These are phyloP conservation scores for Polyommatus icarus DNA, from an alignment of 2,888 invertebrate genomes.

Conservation along the genomic window DNA sequence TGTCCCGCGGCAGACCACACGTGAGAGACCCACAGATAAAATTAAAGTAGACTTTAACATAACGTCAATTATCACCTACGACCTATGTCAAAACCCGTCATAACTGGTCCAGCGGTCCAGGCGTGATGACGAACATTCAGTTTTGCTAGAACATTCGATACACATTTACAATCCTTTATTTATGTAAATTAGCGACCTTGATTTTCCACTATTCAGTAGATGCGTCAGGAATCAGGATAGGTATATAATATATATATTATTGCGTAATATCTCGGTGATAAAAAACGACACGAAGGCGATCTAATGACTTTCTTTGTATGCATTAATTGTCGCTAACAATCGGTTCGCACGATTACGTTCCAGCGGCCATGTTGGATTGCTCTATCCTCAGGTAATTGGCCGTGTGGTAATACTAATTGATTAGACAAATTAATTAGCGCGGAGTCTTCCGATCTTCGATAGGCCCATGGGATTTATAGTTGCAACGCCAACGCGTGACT, in stretches of 20 bases:
- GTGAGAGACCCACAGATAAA: too few species aligned
- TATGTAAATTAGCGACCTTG: neutral
- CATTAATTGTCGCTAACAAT: constrained; percentile 34
- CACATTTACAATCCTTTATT: neutral
- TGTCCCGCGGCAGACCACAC: too few species aligned
- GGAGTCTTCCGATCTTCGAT: neutral
- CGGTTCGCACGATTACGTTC: constrained; percentile 24
- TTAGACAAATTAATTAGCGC: neutral
- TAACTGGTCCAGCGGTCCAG: neutral
- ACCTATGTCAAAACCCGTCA: too few species aligned
- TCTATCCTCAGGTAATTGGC: neutral
- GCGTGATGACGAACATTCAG: neutral
- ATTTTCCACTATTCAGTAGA: constrained; percentile 1
- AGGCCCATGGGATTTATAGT: neutral
- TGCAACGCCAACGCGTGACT: neutral
- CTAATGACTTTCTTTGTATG: constrained; percentile 37
- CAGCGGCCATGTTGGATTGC: constrained; percentile 9
- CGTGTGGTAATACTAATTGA: neutral
- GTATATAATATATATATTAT: too few species aligned
- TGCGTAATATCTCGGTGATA: constrained; percentile 7
- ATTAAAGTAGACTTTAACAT: too few species aligned
- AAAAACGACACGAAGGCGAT: constrained; percentile 19
- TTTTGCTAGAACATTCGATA: neutral
- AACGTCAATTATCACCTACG: too few species aligned
- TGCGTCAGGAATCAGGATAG: constrained; percentile 10